Evolutionary conservation across 1,140 invertebrate species (phyloP).

Genomic region (Leptonema lineaticorne): DNA sequence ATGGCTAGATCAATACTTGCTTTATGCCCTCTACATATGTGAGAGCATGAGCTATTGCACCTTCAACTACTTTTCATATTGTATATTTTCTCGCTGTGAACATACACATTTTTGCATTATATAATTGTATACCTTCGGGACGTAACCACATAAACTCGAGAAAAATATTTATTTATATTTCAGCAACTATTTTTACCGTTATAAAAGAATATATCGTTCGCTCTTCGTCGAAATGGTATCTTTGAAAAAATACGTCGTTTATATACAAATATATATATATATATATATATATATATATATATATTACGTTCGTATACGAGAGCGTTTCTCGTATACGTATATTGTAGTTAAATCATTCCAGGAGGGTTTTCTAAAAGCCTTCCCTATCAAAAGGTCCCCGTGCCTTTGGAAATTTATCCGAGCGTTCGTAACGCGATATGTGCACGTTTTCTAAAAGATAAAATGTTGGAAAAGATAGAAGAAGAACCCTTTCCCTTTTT

Average conservation of each 20-base stretch:
- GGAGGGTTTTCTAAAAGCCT: slow-evolving; percentile 17
- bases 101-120: no score
- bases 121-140: no score
- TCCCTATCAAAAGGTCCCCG: slow-evolving; percentile 19
- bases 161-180: no score
- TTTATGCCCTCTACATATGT: slow-evolving; percentile 40
- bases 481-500: slow-evolving; percentile 9
- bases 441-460: slow-evolving; percentile 24
- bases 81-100: no score
- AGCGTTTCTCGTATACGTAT: background rate
- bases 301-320: background rate
- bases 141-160: no score
- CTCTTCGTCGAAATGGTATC: no score
- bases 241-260: no score
- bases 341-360: slow-evolving; percentile 10
- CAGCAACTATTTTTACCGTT: no score
- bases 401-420: slow-evolving; percentile 30
- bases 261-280: background rate
- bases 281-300: background rate
- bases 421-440: slow-evolving; percentile 30
- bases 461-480: slow-evolving; percentile 11
- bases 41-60: slow-evolving; percentile 20
- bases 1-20: slow-evolving; percentile 41
- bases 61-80: no score
- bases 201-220: no score